Conservation (phyloP, 2,888 invertebrate species). For the Saturnia japonica region DNA sequence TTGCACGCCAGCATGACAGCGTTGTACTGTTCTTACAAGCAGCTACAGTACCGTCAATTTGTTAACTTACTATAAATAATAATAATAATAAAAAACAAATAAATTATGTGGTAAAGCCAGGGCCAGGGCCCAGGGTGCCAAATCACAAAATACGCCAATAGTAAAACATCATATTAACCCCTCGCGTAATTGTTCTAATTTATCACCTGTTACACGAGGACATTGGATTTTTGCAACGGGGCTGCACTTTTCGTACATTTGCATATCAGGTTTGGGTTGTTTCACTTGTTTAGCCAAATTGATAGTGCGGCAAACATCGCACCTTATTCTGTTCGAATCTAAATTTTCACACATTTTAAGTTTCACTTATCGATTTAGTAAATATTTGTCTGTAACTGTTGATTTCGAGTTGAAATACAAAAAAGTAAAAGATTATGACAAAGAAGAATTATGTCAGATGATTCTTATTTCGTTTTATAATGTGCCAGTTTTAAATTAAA, state of each 20-base stretch:
- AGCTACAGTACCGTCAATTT: too few species aligned
- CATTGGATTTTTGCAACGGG: constrained; percentile 51
- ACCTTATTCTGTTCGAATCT: constrained; percentile 47
- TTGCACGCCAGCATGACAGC: too few species aligned
- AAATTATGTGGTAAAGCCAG: too few species aligned
- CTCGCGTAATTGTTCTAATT: not conserved
- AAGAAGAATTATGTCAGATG: constrained; percentile 23
- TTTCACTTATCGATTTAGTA: not conserved
- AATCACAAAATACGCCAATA: too few species aligned
- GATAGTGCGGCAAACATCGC: constrained; percentile 71
- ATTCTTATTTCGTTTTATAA: not conserved
- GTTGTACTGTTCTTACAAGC: too few species aligned
- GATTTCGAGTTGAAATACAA: constrained; percentile 8
- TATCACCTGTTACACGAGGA: constrained; percentile 50
- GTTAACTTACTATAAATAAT: too few species aligned
- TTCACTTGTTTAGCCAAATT: constrained; percentile 63
- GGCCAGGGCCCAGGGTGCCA: too few species aligned
- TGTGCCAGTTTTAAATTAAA: not conserved
- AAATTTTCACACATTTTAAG: constrained; percentile 60
- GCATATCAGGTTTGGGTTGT: constrained; percentile 67
- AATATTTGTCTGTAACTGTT: not conserved
- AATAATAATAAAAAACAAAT: too few species aligned
- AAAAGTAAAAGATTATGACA: constrained; percentile 20
- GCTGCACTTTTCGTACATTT: constrained; percentile 66
- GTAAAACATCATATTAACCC: too few species aligned